Evolutionary conservation across 2,888 invertebrate genomes (phyloP), one percentile per base, ranked within the genome.

Genomic region (Dryomyza anilis): DNA sequence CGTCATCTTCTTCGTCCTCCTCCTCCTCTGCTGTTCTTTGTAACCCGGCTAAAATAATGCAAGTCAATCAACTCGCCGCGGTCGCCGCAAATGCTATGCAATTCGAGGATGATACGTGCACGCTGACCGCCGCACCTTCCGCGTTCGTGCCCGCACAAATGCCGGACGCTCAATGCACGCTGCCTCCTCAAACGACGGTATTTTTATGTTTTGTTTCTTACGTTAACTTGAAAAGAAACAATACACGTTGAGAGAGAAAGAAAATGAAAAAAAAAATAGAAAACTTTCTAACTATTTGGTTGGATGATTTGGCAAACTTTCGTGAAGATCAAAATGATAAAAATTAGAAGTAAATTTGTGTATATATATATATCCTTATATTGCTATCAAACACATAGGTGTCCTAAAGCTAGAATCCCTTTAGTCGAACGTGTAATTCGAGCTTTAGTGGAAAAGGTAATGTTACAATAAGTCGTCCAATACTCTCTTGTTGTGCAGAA

Each of bases 141-240:
- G n/a, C 60, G 39, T 53, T 43, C 29, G 43, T 43, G 45, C 56
- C 52, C 30, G 43, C 30, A 63, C 63, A 65, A 36, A 21, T 33
- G 55, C n/a, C 6, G 2, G 65, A 64, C 64, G 33, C 84, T 67
- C 66, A 69, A 66, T 69, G 71, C 64, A 68, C 73, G 73, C 69
- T 70, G 70, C 70, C 85, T 81, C 59, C 30, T 60, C 46, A 66
- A 43, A 61, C 86, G 86, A 60, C 86, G 87, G 87, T 87, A 87
- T 85, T 86, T 65, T 30, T 43, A 61, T 68, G 63, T 50, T 68
- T 64, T 45, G 39, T 65, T 50, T 53, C 61, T 29, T 29, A 6
- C 33, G 46, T 27, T 39, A 12, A 39, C 39, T 7, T 39, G 59
- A 59, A 48, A 59, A 59, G 25, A 19, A 23, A 59, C 25, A 50